Conservation (phyloP, 2,797 vertebrate genomes). For the Sternarchorhynchus goeldii region DNA sequence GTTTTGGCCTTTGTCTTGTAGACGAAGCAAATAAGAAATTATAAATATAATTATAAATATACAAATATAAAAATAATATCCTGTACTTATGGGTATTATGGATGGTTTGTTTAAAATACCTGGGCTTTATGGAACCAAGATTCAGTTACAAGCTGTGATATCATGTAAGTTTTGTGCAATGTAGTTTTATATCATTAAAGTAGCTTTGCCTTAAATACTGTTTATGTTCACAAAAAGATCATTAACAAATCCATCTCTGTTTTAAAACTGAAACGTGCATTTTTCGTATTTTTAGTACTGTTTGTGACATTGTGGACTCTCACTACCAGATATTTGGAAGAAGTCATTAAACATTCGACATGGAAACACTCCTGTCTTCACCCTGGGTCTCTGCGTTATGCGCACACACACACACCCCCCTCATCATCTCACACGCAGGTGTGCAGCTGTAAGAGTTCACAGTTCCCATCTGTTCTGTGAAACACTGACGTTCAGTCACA, state of each 20-base stretch:
- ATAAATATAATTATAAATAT: not conserved
- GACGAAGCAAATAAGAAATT: not conserved
- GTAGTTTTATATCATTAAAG: slow-evolving; percentile 71
- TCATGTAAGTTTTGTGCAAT: slow-evolving; percentile 67
- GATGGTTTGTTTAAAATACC: slow-evolving; percentile 1
- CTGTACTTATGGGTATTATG: not conserved
- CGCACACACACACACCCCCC: slow-evolving; percentile 38
- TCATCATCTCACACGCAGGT: slow-evolving; percentile 57
- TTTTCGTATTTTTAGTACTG: slow-evolving; percentile 5
- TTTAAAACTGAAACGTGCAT: slow-evolving; percentile 56
- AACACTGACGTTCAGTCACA: slow-evolving; percentile 67
- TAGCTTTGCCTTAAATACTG: slow-evolving; percentile 72
- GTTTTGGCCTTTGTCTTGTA: not conserved
- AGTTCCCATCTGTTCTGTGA: slow-evolving; percentile 66
- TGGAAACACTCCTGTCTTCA: not conserved
- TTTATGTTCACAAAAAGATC: slow-evolving; percentile 70
- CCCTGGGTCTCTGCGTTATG: slow-evolving; percentile 8
- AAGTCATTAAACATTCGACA: not conserved
- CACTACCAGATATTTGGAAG: not conserved
- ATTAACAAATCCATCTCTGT: slow-evolving; percentile 75
- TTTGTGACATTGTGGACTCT: slow-evolving; percentile 25
- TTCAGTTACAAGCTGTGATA: slow-evolving; percentile 63
- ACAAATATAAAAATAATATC: not conserved
- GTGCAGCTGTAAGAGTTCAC: slow-evolving; percentile 74
- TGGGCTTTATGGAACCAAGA: not conserved